phyloP scores from a whole-genome alignment of 2,888 invertebrate species.

The Rhingia campestris region DNA sequence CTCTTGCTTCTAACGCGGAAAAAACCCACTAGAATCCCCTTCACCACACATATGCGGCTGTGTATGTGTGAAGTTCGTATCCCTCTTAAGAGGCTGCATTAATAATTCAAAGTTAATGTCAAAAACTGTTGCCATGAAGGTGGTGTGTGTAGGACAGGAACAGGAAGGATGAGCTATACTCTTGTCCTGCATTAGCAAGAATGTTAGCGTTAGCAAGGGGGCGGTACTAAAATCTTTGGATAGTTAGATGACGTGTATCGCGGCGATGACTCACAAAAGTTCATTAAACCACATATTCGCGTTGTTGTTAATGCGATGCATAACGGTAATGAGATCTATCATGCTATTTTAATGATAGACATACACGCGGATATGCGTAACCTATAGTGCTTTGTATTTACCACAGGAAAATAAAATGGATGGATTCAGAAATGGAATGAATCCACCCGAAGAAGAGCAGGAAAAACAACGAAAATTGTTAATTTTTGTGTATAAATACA shows the following conservation, averaged over 20 bases:
- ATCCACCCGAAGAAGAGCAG: slow-evolving; percentile 25
- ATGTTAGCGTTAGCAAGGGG: not conserved
- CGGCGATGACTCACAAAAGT: slow-evolving; percentile 64
- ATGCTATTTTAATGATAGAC: slow-evolving; percentile 59
- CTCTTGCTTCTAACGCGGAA: not conserved
- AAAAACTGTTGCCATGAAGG: slow-evolving; percentile 18
- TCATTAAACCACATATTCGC: slow-evolving; percentile 57
- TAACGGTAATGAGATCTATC: slow-evolving; percentile 48
- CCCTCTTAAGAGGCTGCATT: slow-evolving; percentile 37
- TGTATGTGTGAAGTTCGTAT: not conserved
- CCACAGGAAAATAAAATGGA: not conserved
- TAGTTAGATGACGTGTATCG: not conserved
- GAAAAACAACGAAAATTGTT: not conserved
- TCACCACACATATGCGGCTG: slow-evolving; percentile 1
- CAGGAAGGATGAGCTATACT: slow-evolving; percentile 31
- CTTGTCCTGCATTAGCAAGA: slow-evolving; percentile 31
- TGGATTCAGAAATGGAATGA: not conserved
- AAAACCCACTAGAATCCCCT: slow-evolving; percentile 6
- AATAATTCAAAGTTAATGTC: slow-evolving; percentile 63
- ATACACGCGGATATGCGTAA: slow-evolving; percentile 3
- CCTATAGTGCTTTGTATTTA: not conserved
- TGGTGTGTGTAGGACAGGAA: not conserved
- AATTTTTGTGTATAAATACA: not conserved
- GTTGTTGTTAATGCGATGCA: slow-evolving; percentile 17
- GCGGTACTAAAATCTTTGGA: slow-evolving; percentile 7